These are phyloP conservation scores for Gymnobelideus leadbeateri DNA, from an alignment of 2,113 vertebrate species.

Conservation along the genomic window DNA sequence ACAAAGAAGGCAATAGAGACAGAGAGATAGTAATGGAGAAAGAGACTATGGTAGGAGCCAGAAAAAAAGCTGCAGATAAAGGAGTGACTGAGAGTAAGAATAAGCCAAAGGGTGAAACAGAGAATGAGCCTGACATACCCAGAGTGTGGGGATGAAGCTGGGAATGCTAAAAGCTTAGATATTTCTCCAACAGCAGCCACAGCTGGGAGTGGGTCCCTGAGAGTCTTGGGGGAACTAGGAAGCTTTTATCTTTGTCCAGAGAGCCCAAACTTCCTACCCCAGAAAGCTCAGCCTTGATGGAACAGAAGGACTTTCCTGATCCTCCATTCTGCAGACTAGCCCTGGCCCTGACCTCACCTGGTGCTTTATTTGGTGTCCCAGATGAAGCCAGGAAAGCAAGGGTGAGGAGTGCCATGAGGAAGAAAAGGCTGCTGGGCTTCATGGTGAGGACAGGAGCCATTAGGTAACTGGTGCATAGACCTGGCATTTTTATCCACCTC, in stretches of 20 bases:
- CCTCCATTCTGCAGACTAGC: neutral
- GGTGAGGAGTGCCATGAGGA: neutral
- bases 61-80: neutral
- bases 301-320: neutral
- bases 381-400: neutral
- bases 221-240: neutral
- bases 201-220: neutral
- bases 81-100: neutral
- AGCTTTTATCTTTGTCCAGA: neutral
- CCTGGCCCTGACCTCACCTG: neutral
- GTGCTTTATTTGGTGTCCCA: neutral
- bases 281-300: neutral
- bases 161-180: too few species aligned
- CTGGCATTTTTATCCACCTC: too few species aligned
- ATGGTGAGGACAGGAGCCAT: neutral
- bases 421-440: constrained; percentile 14
- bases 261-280: neutral
- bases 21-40: neutral
- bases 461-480: neutral
- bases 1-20: too few species aligned
- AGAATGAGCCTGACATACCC: neutral
- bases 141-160: neutral
- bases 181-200: neutral
- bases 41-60: neutral
- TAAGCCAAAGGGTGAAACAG: neutral